These are phyloP conservation scores for Canis aureus DNA, from an alignment of 2,113 vertebrate genomes.

Conservation along the genomic window DNA sequence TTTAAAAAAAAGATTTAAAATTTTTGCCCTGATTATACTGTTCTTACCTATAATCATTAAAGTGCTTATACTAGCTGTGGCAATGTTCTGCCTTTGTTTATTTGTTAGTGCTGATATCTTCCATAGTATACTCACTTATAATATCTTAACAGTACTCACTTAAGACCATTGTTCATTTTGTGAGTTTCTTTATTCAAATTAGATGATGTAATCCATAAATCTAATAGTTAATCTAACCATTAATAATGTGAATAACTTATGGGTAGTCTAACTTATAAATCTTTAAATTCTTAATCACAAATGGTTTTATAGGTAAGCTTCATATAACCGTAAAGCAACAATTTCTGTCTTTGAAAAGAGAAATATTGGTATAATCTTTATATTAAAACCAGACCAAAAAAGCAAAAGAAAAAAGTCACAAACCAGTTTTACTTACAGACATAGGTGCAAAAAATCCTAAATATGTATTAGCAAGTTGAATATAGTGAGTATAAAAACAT, in stretches of 20 bases:
- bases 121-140: background rate
- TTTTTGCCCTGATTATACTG: background rate
- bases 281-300: conserved; percentile 31
- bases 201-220: conserved; percentile 7
- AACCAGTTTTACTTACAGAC: background rate
- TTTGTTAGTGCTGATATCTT: conserved; percentile 39
- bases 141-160: background rate
- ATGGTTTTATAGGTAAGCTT: conserved; percentile 19
- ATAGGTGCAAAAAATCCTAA: conserved; percentile 15
- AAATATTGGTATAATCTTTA: background rate
- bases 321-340: background rate
- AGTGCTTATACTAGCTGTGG: background rate
- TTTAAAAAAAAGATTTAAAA: background rate
- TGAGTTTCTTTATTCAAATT: conserved; percentile 42
- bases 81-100: background rate
- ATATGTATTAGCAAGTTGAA: conserved; percentile 13
- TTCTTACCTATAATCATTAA: background rate
- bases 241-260: background rate
- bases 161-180: conserved; percentile 2
- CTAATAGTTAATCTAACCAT: background rate
- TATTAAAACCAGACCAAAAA: conserved; percentile 11
- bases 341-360: background rate
- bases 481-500: conserved; percentile 1
- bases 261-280: background rate
- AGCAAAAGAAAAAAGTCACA: conserved; percentile 37